A percentile compares a stretch with the other conserved stretches of the same genome.
These are phyloP conservation scores for Tricholaema leucomelas DNA, from an alignment of 2,113 vertebrate species.

Conservation along the genomic window DNA sequence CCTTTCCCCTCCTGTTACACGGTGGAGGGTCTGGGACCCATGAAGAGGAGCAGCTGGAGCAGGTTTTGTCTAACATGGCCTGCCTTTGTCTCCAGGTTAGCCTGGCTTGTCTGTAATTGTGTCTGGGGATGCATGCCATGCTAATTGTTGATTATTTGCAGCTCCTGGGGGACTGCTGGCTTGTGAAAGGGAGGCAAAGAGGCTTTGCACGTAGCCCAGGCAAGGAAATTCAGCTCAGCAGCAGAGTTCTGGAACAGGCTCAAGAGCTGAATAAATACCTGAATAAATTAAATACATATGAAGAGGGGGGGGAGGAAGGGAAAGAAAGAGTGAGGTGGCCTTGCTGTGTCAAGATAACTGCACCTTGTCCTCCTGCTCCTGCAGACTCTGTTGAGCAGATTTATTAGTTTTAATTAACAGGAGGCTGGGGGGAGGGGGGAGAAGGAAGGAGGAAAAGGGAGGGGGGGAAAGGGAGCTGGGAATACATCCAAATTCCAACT, in stretches of 20 bases:
- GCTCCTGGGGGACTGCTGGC: constrained; percentile 50
- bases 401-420: constrained; percentile 82
- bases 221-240: not conserved
- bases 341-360: constrained; percentile 38
- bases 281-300: constrained; percentile 57
- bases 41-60: rapidly evolving
- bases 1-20: not conserved
- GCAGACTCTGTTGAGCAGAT: constrained; percentile 73
- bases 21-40: rapidly evolving
- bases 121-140: constrained; percentile 21
- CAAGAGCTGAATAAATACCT: constrained; percentile 32
- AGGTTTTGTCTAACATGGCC: not conserved
- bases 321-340: not conserved
- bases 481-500: constrained; percentile 78
- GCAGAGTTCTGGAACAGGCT: constrained; percentile 3
- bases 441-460: no score
- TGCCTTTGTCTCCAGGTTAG: not conserved
- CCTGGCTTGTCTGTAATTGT: constrained; percentile 22
- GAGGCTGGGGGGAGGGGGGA: not conserved
- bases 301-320: not conserved
- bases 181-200: constrained; percentile 16
- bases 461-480: constrained; percentile 59
- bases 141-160: constrained; percentile 55
- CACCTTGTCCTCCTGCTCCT: constrained; percentile 25
- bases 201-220: not conserved